Base-by-base conservation (phyloP, 2,888 invertebrate genomes). In the Gastrophysa polygoni region DNA sequence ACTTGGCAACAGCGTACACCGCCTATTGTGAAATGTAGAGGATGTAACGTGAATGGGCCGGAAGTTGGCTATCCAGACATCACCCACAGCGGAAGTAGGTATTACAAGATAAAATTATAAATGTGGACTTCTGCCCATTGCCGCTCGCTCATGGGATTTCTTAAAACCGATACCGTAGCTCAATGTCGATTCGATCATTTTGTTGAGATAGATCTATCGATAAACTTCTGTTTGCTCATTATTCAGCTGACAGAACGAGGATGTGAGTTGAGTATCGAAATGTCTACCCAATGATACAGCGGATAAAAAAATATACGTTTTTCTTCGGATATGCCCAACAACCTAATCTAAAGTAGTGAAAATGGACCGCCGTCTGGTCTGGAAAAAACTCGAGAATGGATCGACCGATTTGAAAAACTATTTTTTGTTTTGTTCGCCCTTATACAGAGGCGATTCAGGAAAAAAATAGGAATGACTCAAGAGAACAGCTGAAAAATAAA, bases 21-120 rank as follows among this genome's bases (percentile, higher is more conserved):
- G 43, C 43, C 28, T 24, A 54, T 54, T 44, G 54, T 38, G 52
- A 21, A 29, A 21, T 43, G 24, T 43, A 71, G 68, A 73, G 71
- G 73, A 75, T 73, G 72, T 68, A 66, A 61, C 69, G 64, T 77
- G 77, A 78, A 78, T 76, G 73, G 73, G 73, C 77, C 76, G 78
- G 78, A 78, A 77, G 77, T 73, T 70, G 68, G 69, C 73, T 73
- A 76, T 75, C 73, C 73, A 76, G 73, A 73, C 75, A 69, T 72
- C 71, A 72, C 70, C 73, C 73, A 69, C 69, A 72, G 68, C 75
- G 75, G 77, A 77, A 73, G 74, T 73, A 59, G 57, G 56, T 63
- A 64, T 66, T 68, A 66, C 62, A 62, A 68, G 68, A 68, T 68
- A 68, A 66, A 66, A 68, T 66, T 68, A 66, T 68, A 68, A 64